phyloP scores from a whole-genome alignment of 2,888 invertebrate genomes.

The Conistra vaccinii region DNA sequence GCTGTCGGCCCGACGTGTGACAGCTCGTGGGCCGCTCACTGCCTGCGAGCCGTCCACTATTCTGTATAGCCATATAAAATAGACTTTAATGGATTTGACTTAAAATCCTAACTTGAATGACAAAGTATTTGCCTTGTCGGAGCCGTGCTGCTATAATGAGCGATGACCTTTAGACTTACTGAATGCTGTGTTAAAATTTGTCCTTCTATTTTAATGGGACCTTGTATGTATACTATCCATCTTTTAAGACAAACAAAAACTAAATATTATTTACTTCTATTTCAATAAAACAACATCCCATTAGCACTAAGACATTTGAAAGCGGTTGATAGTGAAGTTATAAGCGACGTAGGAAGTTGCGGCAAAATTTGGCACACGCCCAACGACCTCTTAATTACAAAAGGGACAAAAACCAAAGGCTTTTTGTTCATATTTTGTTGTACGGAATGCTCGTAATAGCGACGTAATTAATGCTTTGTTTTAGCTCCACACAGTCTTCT shows the following conservation, averaged over 20 bases:
- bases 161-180: too few species aligned
- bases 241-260: not conserved
- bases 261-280: slow-evolving; percentile 3
- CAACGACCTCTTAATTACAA: slow-evolving; percentile 67
- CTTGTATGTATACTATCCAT: too few species aligned
- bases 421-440: slow-evolving; percentile 71
- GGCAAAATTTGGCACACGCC: slow-evolving; percentile 70
- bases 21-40: too few species aligned
- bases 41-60: too few species aligned
- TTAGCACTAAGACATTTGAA: slow-evolving; percentile 57
- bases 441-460: slow-evolving; percentile 55
- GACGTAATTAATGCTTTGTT: slow-evolving; percentile 57
- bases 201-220: too few species aligned
- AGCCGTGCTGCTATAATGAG: too few species aligned
- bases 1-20: too few species aligned
- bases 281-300: slow-evolving; percentile 33
- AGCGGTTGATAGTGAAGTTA: slow-evolving; percentile 69
- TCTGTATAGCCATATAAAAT: too few species aligned
- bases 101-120: too few species aligned
- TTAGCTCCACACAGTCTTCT: not conserved
- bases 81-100: too few species aligned
- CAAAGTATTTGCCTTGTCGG: too few species aligned
- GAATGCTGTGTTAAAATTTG: too few species aligned
- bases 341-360: slow-evolving; percentile 67
- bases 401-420: slow-evolving; percentile 65